Conservation (phyloP, 2,888 invertebrate species). For the Monoplex corrugatus region DNA sequence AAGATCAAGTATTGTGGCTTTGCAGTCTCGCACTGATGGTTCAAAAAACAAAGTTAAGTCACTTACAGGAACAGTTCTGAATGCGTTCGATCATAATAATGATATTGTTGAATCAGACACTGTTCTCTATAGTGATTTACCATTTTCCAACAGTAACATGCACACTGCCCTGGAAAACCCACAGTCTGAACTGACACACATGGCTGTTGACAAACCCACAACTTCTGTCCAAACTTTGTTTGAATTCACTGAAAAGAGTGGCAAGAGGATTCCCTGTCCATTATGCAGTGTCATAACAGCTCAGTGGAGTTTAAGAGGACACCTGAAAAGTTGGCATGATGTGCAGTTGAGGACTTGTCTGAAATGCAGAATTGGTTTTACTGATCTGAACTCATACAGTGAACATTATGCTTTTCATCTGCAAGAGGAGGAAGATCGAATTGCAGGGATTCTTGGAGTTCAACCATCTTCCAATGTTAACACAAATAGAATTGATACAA, state of each 20-base stretch:
- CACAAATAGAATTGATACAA: too few species aligned
- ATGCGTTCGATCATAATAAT: too few species aligned
- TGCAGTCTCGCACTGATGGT: too few species aligned
- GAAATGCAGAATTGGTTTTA: constrained; percentile 19
- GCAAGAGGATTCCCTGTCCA: neutral
- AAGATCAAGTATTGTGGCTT: too few species aligned
- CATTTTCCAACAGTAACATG: too few species aligned
- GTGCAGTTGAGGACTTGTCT: neutral
- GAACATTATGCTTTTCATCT: constrained; percentile 38
- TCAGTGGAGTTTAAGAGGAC: constrained; percentile 2
- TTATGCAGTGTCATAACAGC: neutral
- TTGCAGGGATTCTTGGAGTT: constrained; percentile 14
- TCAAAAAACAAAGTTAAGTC: too few species aligned
- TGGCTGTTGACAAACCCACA: too few species aligned
- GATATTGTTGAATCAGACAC: too few species aligned
- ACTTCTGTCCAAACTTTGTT: neutral
- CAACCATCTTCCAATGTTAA: neutral
- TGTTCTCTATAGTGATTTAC: too few species aligned
- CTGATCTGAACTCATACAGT: constrained; percentile 19
- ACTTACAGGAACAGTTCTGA: too few species aligned
- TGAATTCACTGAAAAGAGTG: neutral
- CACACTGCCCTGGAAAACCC: too few species aligned
- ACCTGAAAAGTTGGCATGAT: constrained; percentile 18
- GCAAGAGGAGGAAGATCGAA: constrained; percentile 15
- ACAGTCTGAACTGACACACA: too few species aligned